A percentile compares a stretch with the other conserved stretches of the same genome.
phyloP scores from a whole-genome alignment of 2,888 invertebrate genomes.

The Yponomeuta sedellus region DNA sequence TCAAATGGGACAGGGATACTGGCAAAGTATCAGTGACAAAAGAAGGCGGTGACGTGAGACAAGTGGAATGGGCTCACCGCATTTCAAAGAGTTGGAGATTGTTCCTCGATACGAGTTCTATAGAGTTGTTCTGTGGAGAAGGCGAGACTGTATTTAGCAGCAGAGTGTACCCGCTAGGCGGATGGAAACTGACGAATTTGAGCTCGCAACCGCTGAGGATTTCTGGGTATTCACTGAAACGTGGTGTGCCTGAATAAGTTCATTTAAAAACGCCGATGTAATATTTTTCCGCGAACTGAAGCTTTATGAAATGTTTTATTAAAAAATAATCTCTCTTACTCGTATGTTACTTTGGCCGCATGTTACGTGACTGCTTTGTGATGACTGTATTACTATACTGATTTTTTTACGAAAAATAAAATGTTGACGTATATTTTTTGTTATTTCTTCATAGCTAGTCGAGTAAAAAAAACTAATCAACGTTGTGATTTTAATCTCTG shows the following conservation, averaged over 20 bases:
- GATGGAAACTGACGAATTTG: slow-evolving; percentile 51
- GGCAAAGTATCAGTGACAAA: slow-evolving; percentile 51
- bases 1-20: slow-evolving; percentile 25
- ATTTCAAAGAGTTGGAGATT: slow-evolving; percentile 44
- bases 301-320: too few relatives aligned
- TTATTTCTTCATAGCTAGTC: too few relatives aligned
- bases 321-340: too few relatives aligned
- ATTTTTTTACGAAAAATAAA: too few relatives aligned
- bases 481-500: neutral
- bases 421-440: too few relatives aligned
- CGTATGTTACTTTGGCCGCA: too few relatives aligned
- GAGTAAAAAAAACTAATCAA: too few relatives aligned
- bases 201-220: slow-evolving; percentile 43
- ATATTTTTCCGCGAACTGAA: too few relatives aligned
- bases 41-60: slow-evolving; percentile 49
- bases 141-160: slow-evolving; percentile 66
- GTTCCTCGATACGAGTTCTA: slow-evolving; percentile 59
- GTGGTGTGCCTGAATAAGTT: slow-evolving; percentile 39
- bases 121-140: slow-evolving; percentile 65
- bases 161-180: slow-evolving; percentile 54
- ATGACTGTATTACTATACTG: too few relatives aligned
- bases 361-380: too few relatives aligned
- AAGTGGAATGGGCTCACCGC: slow-evolving; percentile 55
- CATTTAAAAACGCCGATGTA: too few relatives aligned
- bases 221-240: slow-evolving; percentile 44